Evolutionary conservation across 2,888 invertebrate species (phyloP), one percentile per base, ranked within the genome.

Genomic region (Amphipyra berbera): DNA sequence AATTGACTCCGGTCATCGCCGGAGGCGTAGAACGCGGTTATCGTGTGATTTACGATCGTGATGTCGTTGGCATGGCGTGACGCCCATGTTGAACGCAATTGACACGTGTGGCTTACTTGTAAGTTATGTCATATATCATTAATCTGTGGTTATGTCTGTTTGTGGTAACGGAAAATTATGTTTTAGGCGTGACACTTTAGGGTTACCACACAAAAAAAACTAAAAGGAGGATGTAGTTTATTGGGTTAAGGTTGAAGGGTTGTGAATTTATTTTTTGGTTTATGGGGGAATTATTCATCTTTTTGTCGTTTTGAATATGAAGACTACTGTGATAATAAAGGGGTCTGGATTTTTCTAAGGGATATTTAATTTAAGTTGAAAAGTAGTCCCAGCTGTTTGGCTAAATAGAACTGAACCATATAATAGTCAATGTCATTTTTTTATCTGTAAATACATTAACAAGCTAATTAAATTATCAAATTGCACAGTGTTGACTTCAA

Each of bases 21-120:
- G 76, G 74, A 73, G 85, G 83, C 84, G 76, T 73, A 73, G 72
- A 48, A 33, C 74, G 70, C 76, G 79, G 76, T 77, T 78, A 74
- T 57, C 60, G 58, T 63, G 62, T 84, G 84, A 86, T 84, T 86
- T 85, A 85, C 81, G 85, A 77, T 54, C 63, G 64, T 55, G 69
- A n/a, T 85, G 85, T 73, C 69, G 71, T 50, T 76, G 75, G 76
- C 85, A 71, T 53, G 37, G 48, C 77, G 79, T 59, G 73, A 74
- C 78, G 74, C 81, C 82, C 77, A 76, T 73, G 73, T 69, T 65
- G 65, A 47, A 69, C 50, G 69, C 50, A 65, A 47, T 58, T 67
- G 80, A 82, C 79, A 80, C 79, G 76, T 70, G 46, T 49, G 42
- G 21, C n/a, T 37, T 21, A 21, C 72, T 50, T 44, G 35, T 40